Conservation (phyloP, 2,888 invertebrate species). For the Parnassius orleans region DNA sequence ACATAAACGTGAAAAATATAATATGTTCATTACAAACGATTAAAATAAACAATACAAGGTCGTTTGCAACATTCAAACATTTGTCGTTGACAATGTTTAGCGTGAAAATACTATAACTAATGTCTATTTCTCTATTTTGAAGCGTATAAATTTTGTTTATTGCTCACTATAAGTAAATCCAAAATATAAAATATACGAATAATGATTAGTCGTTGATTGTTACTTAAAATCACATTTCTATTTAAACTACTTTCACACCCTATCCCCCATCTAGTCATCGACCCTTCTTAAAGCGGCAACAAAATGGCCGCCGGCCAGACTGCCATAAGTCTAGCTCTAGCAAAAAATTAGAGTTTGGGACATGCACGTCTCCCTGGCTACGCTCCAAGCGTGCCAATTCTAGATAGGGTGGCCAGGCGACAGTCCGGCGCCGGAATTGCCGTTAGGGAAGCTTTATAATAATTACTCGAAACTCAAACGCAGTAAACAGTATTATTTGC, state of each 20-base stretch:
- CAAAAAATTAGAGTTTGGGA: conserved; percentile 51
- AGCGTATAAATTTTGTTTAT: too few relatives aligned
- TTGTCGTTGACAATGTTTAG: too few relatives aligned
- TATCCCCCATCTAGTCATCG: conserved; percentile 42
- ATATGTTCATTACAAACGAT: too few relatives aligned
- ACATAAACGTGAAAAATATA: too few relatives aligned
- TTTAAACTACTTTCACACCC: conserved; percentile 4
- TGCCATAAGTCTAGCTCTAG: conserved; percentile 44
- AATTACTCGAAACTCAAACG: not conserved
- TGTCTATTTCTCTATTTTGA: too few relatives aligned
- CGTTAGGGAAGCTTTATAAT: not conserved
- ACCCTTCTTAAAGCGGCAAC: conserved; percentile 50
- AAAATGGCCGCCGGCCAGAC: conserved; percentile 61
- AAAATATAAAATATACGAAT: too few relatives aligned
- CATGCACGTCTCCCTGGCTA: conserved; percentile 54
- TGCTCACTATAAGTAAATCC: too few relatives aligned
- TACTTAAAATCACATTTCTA: not conserved
- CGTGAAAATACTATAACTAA: too few relatives aligned
- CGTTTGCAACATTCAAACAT: too few relatives aligned
- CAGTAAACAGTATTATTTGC: too few relatives aligned
- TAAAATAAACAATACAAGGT: too few relatives aligned
- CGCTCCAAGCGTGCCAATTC: conserved; percentile 58
- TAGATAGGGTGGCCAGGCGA: conserved; percentile 32
- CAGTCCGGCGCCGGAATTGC: conserved; percentile 2
- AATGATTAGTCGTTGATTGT: too few relatives aligned